Percentiles rank a stretch among this genome's conserved stretches.
Conservation (phyloP, 2,113 vertebrate genomes). For the Scophthalmus maximus region DNA sequence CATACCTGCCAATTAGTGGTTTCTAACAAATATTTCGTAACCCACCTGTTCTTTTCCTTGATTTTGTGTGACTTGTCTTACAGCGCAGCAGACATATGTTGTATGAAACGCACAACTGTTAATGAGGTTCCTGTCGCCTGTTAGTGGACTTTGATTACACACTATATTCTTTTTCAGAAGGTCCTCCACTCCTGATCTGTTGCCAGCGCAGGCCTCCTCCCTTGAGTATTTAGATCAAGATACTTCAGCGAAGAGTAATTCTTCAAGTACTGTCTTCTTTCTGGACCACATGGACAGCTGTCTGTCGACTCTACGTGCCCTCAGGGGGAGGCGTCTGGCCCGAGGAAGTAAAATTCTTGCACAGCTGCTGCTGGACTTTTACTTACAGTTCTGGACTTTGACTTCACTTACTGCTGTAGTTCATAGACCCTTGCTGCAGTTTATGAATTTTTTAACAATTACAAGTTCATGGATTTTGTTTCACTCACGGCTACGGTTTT, state of each 20-base stretch:
- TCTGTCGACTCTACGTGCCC: neutral
- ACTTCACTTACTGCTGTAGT: neutral
- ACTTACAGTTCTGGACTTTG: neutral
- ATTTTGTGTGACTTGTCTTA: too few relatives aligned
- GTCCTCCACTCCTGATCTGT: too few relatives aligned
- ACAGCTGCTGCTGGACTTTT: neutral
- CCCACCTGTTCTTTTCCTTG: too few relatives aligned
- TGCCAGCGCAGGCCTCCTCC: too few relatives aligned
- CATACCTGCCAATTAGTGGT: too few relatives aligned
- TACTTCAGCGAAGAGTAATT: neutral
- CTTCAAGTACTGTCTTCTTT: neutral
- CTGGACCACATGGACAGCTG: neutral
- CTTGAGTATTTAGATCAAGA: too few relatives aligned
- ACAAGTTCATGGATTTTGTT: conserved; percentile 4
- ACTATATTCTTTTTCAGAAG: too few relatives aligned
- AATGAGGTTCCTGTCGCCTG: too few relatives aligned
- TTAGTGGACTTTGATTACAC: too few relatives aligned
- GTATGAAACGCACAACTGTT: too few relatives aligned
- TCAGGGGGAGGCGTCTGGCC: neutral
- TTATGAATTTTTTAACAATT: neutral
- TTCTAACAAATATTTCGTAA: too few relatives aligned
- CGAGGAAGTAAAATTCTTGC: neutral
- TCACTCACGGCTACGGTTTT: neutral
- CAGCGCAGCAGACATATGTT: too few relatives aligned
- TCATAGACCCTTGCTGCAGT: neutral